Evolutionary conservation across 2,797 vertebrate genomes (phyloP).

Genomic region (Amazonetta brasiliensis): DNA sequence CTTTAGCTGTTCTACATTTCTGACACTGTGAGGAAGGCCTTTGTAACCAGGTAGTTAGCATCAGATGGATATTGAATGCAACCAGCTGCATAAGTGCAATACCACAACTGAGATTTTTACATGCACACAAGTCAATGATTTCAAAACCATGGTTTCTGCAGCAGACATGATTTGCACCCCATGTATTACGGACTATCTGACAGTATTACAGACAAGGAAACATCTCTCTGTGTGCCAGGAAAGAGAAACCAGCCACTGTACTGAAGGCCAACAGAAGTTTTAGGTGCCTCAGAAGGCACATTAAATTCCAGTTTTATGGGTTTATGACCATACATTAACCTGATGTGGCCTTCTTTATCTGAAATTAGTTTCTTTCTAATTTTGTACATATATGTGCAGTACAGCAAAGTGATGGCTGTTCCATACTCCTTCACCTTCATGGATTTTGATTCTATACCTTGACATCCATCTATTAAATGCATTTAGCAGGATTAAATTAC

Average conservation of each 20-base stretch:
- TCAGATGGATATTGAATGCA: slow-evolving; percentile 21
- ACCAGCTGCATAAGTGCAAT: background rate
- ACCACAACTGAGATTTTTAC: background rate
- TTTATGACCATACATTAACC: background rate
- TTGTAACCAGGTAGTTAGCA: background rate
- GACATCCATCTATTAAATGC: background rate
- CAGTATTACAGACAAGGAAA: background rate
- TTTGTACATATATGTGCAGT: background rate
- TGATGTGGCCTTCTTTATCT: background rate
- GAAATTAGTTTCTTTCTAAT: background rate
- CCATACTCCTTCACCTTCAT: background rate
- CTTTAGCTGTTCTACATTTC: slow-evolving; percentile 19
- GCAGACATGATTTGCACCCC: background rate
- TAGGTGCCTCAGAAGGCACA: background rate
- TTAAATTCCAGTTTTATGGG: background rate
- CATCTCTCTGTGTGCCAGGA: background rate
- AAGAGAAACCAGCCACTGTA: background rate
- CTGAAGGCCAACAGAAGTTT: background rate
- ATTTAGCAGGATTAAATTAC: background rate
- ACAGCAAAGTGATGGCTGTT: background rate
- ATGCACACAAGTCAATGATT: background rate
- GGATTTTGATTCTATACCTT: background rate
- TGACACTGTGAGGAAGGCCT: background rate
- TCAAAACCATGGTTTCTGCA: background rate
- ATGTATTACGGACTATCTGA: background rate